Evolutionary conservation across 2,113 vertebrate genomes (phyloP), one percentile per base, ranked within the genome.

Genomic region (Ceyx margarethae): DNA sequence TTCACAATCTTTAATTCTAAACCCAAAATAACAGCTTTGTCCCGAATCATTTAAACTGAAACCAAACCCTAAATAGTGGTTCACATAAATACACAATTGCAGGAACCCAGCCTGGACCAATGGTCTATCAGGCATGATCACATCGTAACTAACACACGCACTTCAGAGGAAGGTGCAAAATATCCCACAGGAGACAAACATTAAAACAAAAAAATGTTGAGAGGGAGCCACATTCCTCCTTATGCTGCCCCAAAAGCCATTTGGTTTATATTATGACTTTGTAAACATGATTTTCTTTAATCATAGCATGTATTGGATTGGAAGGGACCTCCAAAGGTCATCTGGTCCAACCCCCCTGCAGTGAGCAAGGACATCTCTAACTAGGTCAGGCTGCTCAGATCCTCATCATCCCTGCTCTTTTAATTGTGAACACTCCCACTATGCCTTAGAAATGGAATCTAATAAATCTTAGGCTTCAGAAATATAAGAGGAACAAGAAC

Each of bases 1-100:
- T 81, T 85, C 60, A 85, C 40, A 29, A 91, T 79, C 74, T 76
- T 90, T 81, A 80, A 89, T 93, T 87, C 75, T 66, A 61, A 87
- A 91, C n/a, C 62, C 78, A 69, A 93, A 94, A 64, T 66, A 76
- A 64, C 29, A 69, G 51, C 31, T 77, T 78, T 80, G 46, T 28
- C 79, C 78, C 64, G 73, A 89, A 82, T 82, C 14, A 85, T 67
- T 77, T 85, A 68, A 78, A 57, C 48, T 33, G 53, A 95, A 95
- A 87, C 48, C 67, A 87, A 85, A 61, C 14, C 37, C 56, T 29
- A 57, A 84, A 43, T 58, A 72, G 37, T 7, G 12, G 29, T 50
- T 83, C n/a, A 25, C 35, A 28, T 42, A 77, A 83, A 83, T 1
- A 83, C 68, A 43, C n/a, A 84, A 25, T 73, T 80, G 46, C 15